phyloP scores from a whole-genome alignment of 2,113 vertebrate species.

The Anser cygnoides region DNA sequence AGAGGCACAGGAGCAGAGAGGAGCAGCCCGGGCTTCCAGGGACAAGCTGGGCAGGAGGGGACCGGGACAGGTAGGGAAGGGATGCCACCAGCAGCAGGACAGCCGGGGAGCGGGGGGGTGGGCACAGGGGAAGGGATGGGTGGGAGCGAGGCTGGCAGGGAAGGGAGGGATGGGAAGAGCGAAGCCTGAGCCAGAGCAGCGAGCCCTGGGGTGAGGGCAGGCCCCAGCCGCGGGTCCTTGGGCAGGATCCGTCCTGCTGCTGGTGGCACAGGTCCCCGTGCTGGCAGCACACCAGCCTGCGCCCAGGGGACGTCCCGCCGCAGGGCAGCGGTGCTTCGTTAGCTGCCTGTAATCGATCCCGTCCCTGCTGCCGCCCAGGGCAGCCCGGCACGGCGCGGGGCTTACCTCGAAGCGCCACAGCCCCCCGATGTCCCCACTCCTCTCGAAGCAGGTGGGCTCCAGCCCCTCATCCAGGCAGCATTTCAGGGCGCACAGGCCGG shows the following conservation, averaged over 20 bases:
- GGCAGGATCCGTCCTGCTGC: rapidly evolving
- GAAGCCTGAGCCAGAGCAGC: neutral
- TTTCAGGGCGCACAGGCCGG: constrained; percentile 37
- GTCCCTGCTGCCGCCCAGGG: rapidly evolving
- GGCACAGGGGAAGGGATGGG: neutral
- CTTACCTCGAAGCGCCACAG: constrained; percentile 60
- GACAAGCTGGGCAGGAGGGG: neutral
- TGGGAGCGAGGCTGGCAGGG: neutral
- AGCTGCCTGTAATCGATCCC: rapidly evolving
- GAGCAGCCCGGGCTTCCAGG: neutral
- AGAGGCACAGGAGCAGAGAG: neutral
- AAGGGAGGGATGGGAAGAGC: neutral
- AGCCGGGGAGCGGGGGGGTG: neutral
- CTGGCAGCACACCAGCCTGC: neutral
- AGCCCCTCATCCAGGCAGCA: constrained; percentile 65
- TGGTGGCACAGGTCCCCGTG: too few relatives aligned
- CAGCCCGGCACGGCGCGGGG: rapidly evolving
- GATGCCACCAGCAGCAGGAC: neutral
- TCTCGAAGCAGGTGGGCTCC: constrained; percentile 49
- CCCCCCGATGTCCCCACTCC: constrained; percentile 28
- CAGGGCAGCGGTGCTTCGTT: rapidly evolving
- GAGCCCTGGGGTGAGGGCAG: neutral
- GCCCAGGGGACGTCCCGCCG: rapidly evolving
- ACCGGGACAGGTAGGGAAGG: neutral
- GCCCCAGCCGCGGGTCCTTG: neutral